Percentiles rank a stretch among this genome's conserved stretches.
Evolutionary conservation across 2,797 vertebrate genomes (phyloP).

Genomic region (Pangasius krempfi): DNA sequence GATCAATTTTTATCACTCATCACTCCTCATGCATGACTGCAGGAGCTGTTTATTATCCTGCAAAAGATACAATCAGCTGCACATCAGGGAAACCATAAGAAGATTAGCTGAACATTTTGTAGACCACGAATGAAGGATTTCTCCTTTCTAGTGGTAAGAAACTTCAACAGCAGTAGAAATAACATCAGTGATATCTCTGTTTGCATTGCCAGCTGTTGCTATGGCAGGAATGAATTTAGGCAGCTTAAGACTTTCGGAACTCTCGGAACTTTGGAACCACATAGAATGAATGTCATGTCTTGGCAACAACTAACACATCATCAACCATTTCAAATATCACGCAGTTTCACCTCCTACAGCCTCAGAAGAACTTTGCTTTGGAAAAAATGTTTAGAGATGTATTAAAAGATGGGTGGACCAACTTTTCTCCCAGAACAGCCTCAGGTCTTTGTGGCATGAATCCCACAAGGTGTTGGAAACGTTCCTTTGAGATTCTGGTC

Average conservation of each 20-base stretch:
- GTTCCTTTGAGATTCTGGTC: background rate
- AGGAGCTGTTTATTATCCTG: background rate
- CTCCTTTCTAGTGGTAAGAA: background rate
- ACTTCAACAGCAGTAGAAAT: background rate
- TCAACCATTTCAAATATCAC: background rate
- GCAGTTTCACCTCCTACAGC: background rate
- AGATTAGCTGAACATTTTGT: background rate
- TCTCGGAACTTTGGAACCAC: background rate
- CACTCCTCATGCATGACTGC: background rate
- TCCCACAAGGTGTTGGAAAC: background rate
- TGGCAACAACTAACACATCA: background rate
- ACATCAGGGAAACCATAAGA: background rate
- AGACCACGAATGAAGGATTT: background rate
- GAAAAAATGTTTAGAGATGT: background rate
- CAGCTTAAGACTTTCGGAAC: background rate
- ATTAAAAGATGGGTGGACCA: background rate
- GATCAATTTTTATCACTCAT: conserved; percentile 4
- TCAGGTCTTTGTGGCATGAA: background rate
- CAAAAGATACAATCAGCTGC: background rate
- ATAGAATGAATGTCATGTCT: conserved; percentile 7
- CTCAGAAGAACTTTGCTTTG: background rate
- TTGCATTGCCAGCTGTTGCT: conserved; percentile 13
- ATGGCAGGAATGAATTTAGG: background rate
- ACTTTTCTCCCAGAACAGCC: background rate
- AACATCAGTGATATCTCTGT: background rate